A percentile compares a stretch with the other conserved stretches of the same genome.
Conservation (phyloP, 1,140 invertebrate genomes). For the Cherax quadricarinatus region DNA sequence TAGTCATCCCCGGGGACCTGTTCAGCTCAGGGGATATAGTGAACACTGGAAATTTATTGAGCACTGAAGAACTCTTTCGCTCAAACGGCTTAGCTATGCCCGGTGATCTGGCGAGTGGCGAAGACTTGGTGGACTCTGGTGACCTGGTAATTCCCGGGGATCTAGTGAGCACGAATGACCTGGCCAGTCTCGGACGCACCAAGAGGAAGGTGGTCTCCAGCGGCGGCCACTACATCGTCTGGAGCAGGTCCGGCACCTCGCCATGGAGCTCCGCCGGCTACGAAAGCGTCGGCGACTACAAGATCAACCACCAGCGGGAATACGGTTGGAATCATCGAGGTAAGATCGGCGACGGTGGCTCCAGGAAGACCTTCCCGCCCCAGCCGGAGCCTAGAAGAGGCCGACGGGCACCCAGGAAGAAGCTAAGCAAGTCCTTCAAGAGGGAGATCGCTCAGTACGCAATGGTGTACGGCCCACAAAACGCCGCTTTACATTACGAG, state of each 20-base stretch:
- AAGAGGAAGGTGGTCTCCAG: slow-evolving; percentile 60
- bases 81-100: not conserved
- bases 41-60: not conserved
- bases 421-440: slow-evolving; percentile 53
- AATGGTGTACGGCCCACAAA: slow-evolving; percentile 40
- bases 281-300: slow-evolving; percentile 18
- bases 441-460: slow-evolving; percentile 62
- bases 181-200: not conserved
- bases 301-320: slow-evolving; percentile 12
- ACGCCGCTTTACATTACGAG: slow-evolving; percentile 50
- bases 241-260: slow-evolving; percentile 52
- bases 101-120: not conserved
- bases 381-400: not conserved
- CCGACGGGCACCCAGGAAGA: slow-evolving; percentile 19
- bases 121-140: not conserved
- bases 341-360: slow-evolving; percentile 14
- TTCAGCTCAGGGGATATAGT: not conserved
- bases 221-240: slow-evolving; percentile 59
- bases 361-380: not conserved
- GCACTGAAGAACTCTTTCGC: not conserved
- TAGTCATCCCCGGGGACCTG: not conserved
- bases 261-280: slow-evolving; percentile 63
- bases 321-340: slow-evolving; percentile 30
- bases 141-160: not conserved
- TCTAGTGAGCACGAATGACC: not conserved